A percentile compares a stretch with the other conserved stretches of the same genome.
Evolutionary conservation across 92 coral and sea anemone species (phyloP).

Genomic region (Heteractis magnifica): DNA sequence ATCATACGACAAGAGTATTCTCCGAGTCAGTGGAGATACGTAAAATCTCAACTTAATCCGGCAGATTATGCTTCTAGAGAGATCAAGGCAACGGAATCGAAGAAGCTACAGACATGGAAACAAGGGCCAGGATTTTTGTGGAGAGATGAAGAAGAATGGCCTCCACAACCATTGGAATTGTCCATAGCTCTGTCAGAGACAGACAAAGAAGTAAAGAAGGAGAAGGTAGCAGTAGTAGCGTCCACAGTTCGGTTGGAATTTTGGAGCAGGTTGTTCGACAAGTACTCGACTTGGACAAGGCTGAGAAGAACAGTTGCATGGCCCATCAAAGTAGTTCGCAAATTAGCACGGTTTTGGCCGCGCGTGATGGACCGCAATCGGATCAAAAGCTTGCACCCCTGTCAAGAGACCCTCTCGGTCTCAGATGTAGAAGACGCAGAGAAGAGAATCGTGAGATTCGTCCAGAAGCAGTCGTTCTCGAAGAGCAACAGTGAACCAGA

Average conservation of each 20-base stretch:
- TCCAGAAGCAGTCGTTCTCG: constrained; percentile 19
- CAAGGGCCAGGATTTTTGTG: neutral
- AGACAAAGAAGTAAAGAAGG: neutral
- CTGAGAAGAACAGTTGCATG: neutral
- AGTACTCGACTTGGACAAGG: neutral
- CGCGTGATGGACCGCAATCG: constrained; percentile 40
- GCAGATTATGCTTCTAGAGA: constrained; percentile 54
- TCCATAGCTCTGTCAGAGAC: no score
- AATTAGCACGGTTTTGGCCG: no score
- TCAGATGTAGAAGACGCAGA: constrained; percentile 29
- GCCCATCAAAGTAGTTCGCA: neutral
- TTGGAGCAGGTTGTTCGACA: neutral
- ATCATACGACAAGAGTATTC: constrained; percentile 52
- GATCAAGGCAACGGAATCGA: constrained; percentile 16
- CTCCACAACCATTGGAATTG: neutral
- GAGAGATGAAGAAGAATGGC: neutral
- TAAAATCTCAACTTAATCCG: constrained; percentile 51
- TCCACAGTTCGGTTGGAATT: neutral
- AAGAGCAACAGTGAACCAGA: neutral
- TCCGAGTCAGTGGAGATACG: constrained; percentile 64
- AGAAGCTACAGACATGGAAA: neutral
- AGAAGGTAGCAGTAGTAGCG: neutral
- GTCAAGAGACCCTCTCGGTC: constrained; percentile 38
- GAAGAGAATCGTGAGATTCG: constrained; percentile 29
- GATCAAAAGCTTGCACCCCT: constrained; percentile 34